phyloP scores from a whole-genome alignment of 2,113 vertebrate genomes.

The Epinephelus fuscoguttatus region DNA sequence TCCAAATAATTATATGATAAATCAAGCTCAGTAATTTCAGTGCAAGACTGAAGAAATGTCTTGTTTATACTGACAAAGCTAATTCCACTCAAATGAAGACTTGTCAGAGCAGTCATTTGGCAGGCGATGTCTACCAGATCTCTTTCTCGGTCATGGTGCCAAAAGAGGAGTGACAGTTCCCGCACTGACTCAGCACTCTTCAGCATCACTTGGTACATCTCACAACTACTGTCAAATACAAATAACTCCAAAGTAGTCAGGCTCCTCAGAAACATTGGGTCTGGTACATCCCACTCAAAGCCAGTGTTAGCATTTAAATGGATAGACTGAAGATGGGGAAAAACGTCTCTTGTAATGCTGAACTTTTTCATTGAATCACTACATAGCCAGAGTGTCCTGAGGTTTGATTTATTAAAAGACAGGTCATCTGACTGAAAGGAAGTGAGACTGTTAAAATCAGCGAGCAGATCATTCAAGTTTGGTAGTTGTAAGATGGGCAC shows the following conservation, averaged over 20 bases:
- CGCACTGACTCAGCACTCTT: slow-evolving; percentile 61
- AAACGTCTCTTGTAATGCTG: slow-evolving; percentile 59
- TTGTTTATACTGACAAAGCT: slow-evolving; percentile 29
- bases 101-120: slow-evolving; percentile 51
- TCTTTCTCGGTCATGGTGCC: background rate
- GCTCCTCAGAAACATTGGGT: slow-evolving; percentile 57
- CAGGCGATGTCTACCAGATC: slow-evolving; percentile 71
- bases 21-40: slow-evolving; percentile 49
- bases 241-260: slow-evolving; percentile 39
- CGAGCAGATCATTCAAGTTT: slow-evolving; percentile 7
- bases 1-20: slow-evolving; percentile 53
- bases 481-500: background rate
- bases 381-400: slow-evolving; percentile 8
- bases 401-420: background rate
- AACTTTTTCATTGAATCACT: slow-evolving; percentile 37
- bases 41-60: slow-evolving; percentile 49
- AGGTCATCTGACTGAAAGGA: background rate
- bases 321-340: slow-evolving; percentile 60
- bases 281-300: slow-evolving; percentile 58
- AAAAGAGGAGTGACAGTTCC: slow-evolving; percentile 62
- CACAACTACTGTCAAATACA: background rate
- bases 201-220: slow-evolving; percentile 13
- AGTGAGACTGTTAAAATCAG: background rate
- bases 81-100: slow-evolving; percentile 65
- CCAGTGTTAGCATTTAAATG: slow-evolving; percentile 31